Percentiles rank a stretch among this genome's conserved stretches.
Conservation (phyloP, 1,140 invertebrate genomes). For the Trachymyrmex cornetzi region DNA sequence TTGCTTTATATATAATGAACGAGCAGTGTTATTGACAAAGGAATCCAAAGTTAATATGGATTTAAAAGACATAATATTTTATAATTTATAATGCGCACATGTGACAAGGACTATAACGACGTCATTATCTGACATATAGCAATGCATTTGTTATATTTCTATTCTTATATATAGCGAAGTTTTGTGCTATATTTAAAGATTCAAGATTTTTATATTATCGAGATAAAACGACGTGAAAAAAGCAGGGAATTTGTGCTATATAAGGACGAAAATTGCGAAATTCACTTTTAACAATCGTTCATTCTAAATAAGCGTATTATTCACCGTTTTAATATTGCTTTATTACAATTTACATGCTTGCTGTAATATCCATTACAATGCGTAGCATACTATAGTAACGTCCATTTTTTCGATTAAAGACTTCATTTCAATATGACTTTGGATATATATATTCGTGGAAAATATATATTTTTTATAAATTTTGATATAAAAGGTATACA, state of each 20-base stretch:
- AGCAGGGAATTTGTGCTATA: not conserved
- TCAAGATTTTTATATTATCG: constrained; percentile 16
- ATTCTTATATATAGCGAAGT: constrained; percentile 10
- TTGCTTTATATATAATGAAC: constrained; percentile 44
- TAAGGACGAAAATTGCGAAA: constrained; percentile 12
- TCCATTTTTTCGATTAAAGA: constrained; percentile 58
- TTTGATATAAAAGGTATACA: constrained; percentile 67
- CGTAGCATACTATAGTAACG: not conserved
- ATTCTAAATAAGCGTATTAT: not conserved
- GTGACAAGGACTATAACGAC: constrained; percentile 10
- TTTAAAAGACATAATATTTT: constrained; percentile 28
- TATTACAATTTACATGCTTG: constrained; percentile 29
- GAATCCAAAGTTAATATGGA: constrained; percentile 11
- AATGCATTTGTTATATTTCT: constrained; percentile 17
- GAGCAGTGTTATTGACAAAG: constrained; percentile 44
- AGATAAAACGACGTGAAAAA: not conserved
- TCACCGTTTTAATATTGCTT: constrained; percentile 44
- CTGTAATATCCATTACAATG: constrained; percentile 47
- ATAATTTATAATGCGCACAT: constrained; percentile 23
- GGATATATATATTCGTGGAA: constrained; percentile 52
- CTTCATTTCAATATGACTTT: constrained; percentile 34
- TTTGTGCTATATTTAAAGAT: constrained; percentile 1
- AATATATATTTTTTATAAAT: constrained; percentile 72
- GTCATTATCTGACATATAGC: constrained; percentile 4
- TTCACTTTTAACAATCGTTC: constrained; percentile 4